Evolutionary conservation across 2,888 invertebrate genomes (phyloP).

Genomic region (Sepiola atlantica): DNA sequence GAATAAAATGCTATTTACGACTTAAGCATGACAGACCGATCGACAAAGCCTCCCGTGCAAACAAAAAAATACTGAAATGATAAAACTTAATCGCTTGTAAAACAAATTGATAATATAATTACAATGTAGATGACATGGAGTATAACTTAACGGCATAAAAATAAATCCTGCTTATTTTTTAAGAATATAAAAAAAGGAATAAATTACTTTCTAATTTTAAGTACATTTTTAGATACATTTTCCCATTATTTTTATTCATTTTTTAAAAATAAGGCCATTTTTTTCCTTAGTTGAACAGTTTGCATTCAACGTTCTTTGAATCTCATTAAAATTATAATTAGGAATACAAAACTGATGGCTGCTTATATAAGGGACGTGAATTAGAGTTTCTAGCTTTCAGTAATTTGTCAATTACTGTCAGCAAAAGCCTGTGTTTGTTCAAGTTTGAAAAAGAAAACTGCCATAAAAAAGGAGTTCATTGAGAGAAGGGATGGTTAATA

Average conservation of each 20-base stretch:
- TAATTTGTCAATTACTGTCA: constrained; percentile 32
- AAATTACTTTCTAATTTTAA: background rate
- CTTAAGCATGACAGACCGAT: no score
- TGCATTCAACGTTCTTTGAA: background rate
- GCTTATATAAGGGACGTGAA: background rate
- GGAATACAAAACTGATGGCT: background rate
- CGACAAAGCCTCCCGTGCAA: no score
- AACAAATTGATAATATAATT: background rate
- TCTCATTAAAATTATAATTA: constrained; percentile 20
- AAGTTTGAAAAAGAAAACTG: background rate
- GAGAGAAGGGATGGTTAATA: background rate
- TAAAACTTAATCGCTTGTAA: background rate
- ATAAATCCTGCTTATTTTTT: background rate
- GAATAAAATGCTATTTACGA: no score
- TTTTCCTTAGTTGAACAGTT: background rate
- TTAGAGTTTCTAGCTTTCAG: background rate
- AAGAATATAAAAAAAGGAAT: background rate
- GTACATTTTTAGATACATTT: background rate
- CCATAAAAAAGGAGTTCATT: background rate
- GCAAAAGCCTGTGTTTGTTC: constrained; percentile 14
- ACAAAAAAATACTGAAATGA: background rate
- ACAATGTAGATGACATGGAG: background rate
- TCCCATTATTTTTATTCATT: background rate
- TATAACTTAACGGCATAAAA: background rate
- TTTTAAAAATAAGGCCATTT: no score